These are phyloP conservation scores for Rhynchonycteris naso DNA, from an alignment of 2,797 vertebrate species.

Conservation along the genomic window DNA sequence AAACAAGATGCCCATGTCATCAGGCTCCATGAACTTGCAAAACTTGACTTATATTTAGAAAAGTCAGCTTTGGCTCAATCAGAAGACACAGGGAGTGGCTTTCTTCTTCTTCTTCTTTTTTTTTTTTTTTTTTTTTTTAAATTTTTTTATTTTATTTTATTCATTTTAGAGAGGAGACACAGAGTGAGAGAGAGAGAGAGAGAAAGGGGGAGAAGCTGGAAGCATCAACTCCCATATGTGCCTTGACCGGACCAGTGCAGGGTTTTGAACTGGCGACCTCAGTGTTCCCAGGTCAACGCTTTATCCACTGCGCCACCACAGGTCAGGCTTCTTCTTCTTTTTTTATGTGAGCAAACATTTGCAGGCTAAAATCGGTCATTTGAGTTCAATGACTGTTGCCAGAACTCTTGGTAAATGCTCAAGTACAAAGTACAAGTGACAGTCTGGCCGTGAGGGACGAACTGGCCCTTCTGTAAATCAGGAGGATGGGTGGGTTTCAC, in stretches of 20 bases:
- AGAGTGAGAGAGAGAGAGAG: no score
- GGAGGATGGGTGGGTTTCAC: neutral
- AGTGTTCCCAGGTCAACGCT: no score
- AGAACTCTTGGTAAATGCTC: neutral
- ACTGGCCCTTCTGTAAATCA: accelerated
- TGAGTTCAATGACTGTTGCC: neutral
- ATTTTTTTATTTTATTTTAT: no score
- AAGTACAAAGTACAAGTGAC: neutral
- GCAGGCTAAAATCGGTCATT: neutral
- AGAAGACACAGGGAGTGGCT: neutral
- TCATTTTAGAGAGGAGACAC: no score
- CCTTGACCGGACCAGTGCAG: no score
- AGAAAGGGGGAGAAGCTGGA: no score
- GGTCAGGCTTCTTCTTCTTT: no score
- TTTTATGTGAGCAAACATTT: neutral
- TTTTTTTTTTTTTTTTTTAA: no score
- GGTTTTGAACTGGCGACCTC: no score
- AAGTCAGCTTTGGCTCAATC: neutral
- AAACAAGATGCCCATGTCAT: neutral
- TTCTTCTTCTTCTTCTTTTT: no score
- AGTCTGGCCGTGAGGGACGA: neutral
- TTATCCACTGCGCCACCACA: no score
- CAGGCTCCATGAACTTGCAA: neutral
- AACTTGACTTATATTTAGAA: neutral
- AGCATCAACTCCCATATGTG: no score